phyloP scores from a whole-genome alignment of 1,140 invertebrate species.

The Drosophila lacteicornis region DNA sequence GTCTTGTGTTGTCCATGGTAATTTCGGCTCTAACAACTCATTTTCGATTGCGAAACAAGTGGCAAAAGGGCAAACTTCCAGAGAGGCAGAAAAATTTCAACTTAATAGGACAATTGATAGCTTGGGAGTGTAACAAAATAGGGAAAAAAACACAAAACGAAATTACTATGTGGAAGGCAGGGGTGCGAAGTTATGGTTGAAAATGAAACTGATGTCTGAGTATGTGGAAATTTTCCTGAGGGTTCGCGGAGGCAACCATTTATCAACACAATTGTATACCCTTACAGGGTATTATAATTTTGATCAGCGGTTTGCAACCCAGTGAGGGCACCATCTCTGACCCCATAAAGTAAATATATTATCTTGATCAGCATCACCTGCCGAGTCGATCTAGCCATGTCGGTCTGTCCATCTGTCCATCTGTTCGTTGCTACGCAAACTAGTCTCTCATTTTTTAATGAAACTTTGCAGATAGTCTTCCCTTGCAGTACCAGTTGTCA shows the following conservation, averaged over 20 bases:
- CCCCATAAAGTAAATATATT: too few species aligned
- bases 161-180: constrained; percentile 28
- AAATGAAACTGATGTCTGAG: constrained; percentile 46
- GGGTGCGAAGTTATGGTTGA: constrained; percentile 7
- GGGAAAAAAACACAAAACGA: constrained; percentile 31
- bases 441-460: too few species aligned
- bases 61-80: constrained; percentile 58
- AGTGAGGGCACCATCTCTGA: too few species aligned
- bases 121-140: constrained; percentile 55
- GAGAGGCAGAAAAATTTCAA: constrained; percentile 30
- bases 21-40: constrained; percentile 51
- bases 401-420: too few species aligned
- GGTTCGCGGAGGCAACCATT: neutral
- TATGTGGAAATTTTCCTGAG: constrained; percentile 35
- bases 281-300: too few species aligned
- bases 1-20: constrained; percentile 31
- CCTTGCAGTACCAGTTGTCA: too few species aligned
- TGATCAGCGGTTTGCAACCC: too few species aligned
- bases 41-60: constrained; percentile 65
- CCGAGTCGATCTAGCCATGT: too few species aligned
- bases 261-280: neutral
- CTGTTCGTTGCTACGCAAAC: too few species aligned
- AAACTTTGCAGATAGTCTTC: too few species aligned
- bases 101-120: constrained; percentile 59
- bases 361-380: too few species aligned